Percentiles rank a stretch among this genome's conserved stretches.
Evolutionary conservation across 2,113 vertebrate species (phyloP).

Genomic region (Caranx ignobilis): DNA sequence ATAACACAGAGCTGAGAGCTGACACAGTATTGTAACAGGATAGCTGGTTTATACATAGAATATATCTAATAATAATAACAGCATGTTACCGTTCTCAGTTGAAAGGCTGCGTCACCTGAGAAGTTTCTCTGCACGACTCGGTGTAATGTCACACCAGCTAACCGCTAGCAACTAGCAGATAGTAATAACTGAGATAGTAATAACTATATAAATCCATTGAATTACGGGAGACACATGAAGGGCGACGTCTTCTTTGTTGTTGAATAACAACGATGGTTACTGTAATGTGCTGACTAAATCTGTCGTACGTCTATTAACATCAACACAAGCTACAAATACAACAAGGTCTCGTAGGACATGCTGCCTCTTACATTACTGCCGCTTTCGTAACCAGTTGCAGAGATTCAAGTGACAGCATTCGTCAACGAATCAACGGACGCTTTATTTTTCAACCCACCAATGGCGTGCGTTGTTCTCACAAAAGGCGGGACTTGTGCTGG

Average conservation of each 20-base stretch:
- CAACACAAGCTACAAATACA: background rate
- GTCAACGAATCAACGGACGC: slow-evolving; percentile 31
- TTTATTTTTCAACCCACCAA: slow-evolving; percentile 33
- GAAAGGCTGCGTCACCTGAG: slow-evolving; percentile 17
- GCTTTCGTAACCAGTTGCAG: slow-evolving; percentile 23
- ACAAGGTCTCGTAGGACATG: background rate
- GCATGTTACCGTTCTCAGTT: slow-evolving; percentile 35
- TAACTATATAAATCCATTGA: background rate
- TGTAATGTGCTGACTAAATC: accelerated
- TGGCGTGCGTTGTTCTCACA: background rate
- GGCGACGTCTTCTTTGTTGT: background rate
- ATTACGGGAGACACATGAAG: background rate
- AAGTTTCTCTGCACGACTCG: slow-evolving; percentile 17
- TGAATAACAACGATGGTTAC: background rate
- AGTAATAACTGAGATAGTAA: background rate
- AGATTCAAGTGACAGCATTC: background rate
- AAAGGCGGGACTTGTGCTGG: slow-evolving; percentile 19
- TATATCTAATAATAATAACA: background rate
- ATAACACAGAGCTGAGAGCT: background rate
- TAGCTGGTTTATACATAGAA: background rate
- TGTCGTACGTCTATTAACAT: background rate
- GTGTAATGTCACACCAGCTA: slow-evolving; percentile 34
- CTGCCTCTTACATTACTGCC: background rate
- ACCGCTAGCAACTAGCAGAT: slow-evolving; percentile 18
- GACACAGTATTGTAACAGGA: background rate